phyloP scores from a whole-genome alignment of 2,113 vertebrate species.

The Benitochromis conjunctus region DNA sequence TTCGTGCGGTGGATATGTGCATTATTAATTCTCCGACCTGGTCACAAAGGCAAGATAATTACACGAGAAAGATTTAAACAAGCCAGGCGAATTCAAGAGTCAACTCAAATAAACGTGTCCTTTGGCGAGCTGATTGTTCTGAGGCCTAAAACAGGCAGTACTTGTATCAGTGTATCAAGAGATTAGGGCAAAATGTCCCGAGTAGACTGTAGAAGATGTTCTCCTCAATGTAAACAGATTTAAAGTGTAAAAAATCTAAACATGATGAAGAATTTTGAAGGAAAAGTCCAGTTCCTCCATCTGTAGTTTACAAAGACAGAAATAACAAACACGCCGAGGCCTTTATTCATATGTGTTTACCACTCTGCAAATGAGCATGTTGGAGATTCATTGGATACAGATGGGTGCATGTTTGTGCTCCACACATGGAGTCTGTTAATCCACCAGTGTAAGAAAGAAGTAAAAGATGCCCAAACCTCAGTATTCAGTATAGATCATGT shows the following conservation, averaged over 20 bases:
- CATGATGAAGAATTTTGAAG: background rate
- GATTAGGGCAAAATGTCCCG: background rate
- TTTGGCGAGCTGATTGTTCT: background rate
- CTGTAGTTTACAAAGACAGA: constrained; percentile 30
- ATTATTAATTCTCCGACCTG: background rate
- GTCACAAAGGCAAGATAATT: background rate
- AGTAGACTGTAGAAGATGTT: background rate
- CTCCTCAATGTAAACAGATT: background rate
- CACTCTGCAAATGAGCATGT: constrained; percentile 18
- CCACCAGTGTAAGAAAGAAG: background rate
- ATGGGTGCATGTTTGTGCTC: constrained; percentile 45
- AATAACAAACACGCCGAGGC: constrained; percentile 31
- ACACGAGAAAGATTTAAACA: background rate
- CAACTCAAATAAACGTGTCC: background rate
- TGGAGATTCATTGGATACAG: constrained; percentile 51
- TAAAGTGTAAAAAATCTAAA: constrained; percentile 13
- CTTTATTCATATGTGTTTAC: constrained; percentile 24
- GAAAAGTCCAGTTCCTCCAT: constrained; percentile 10
- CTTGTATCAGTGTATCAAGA: background rate
- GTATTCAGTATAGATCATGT: background rate
- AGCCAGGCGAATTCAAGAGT: background rate
- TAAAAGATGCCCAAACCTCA: constrained; percentile 6
- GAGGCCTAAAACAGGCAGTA: background rate
- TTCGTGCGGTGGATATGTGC: constrained; percentile 18
- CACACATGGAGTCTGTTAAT: constrained; percentile 28